phyloP scores from a whole-genome alignment of 2,888 invertebrate species.

The Eueremaeus valkanovi region DNA sequence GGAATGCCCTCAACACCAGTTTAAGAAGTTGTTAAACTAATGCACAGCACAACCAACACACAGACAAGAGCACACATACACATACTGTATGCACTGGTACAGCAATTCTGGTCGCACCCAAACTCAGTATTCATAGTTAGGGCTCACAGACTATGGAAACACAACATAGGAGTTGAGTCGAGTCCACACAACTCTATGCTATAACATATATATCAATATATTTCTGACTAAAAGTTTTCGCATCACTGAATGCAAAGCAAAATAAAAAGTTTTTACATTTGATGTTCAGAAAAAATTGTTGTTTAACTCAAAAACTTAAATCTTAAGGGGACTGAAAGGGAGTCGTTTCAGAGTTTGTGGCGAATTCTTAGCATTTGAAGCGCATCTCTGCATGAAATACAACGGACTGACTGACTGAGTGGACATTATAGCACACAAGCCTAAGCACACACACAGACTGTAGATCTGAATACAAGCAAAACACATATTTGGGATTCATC shows the following conservation, averaged over 20 bases:
- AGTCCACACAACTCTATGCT: background rate
- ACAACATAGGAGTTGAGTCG: background rate
- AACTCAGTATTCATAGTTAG: conserved; percentile 10
- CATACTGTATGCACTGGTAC: background rate
- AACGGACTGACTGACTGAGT: too few species aligned
- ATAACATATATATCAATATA: background rate
- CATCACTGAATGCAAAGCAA: background rate
- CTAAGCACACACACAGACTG: too few species aligned
- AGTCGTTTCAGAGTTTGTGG: background rate
- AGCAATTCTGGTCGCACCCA: conserved; percentile 6
- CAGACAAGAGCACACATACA: too few species aligned
- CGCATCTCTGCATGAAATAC: conserved; percentile 22
- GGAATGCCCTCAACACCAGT: conserved; percentile 20
- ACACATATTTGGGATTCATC: too few species aligned
- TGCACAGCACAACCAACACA: background rate
- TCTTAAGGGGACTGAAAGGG: background rate
- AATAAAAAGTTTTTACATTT: background rate
- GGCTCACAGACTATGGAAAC: background rate
- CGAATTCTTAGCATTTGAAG: background rate
- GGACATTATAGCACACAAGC: background rate
- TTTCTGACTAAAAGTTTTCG: background rate
- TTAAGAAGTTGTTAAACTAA: conserved; percentile 13
- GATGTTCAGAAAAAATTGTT: background rate
- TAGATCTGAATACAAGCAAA: too few species aligned
- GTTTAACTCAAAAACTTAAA: background rate